Conservation (phyloP, 2,888 invertebrate genomes). For the Mythimna ferrago region DNA sequence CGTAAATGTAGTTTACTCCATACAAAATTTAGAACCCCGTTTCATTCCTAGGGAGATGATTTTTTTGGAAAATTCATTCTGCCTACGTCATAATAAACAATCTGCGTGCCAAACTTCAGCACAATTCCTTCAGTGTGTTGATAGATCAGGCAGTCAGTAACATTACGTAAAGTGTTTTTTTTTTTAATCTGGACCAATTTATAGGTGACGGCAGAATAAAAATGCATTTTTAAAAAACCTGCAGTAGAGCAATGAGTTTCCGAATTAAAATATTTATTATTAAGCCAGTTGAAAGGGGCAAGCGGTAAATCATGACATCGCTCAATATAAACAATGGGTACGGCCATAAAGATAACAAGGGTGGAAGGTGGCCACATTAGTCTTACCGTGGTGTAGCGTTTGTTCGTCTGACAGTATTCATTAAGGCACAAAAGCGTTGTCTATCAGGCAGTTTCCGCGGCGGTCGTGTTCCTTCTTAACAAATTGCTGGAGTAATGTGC, state of each 20-base stretch:
- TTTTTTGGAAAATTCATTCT: no score
- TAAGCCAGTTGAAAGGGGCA: conserved; percentile 48
- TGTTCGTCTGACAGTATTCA: conserved; percentile 87
- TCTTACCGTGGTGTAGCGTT: conserved; percentile 78
- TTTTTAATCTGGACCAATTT: background rate
- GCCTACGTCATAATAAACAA: no score
- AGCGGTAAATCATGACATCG: conserved; percentile 76
- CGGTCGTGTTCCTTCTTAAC: conserved; percentile 78
- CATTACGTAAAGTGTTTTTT: background rate
- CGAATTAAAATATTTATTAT: conserved; percentile 46
- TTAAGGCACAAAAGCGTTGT: conserved; percentile 85
- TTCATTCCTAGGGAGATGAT: no score
- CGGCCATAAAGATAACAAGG: conserved; percentile 82
- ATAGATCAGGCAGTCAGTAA: no score
- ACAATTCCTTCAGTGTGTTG: no score
- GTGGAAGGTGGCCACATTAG: conserved; percentile 84
- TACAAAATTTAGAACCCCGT: no score
- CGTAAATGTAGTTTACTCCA: no score
- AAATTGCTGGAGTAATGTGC: conserved; percentile 82
- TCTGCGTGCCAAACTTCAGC: no score
- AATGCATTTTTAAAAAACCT: background rate
- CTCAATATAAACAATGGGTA: conserved; percentile 80
- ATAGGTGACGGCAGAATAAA: background rate
- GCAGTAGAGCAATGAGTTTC: conserved; percentile 26
- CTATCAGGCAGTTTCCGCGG: conserved; percentile 84